Evolutionary conservation across 2,797 vertebrate species (phyloP).

Genomic region (Macropus fuliginosus): DNA sequence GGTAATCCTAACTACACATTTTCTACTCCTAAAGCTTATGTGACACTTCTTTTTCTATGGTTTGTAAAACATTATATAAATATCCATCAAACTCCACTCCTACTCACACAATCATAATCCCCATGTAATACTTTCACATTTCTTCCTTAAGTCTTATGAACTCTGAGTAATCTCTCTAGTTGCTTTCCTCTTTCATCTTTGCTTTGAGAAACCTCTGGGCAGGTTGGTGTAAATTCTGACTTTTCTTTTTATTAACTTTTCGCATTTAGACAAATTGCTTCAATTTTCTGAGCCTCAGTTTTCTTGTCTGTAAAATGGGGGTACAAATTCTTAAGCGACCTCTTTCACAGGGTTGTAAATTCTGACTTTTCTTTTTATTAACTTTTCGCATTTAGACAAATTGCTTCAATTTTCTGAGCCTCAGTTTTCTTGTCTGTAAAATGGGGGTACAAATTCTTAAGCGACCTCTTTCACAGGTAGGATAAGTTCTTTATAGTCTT

Average conservation of each 20-base stretch:
- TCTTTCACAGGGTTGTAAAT: not conserved
- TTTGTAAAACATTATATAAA: not conserved
- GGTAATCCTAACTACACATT: not conserved
- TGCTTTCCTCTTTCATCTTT: not conserved
- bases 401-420: not conserved
- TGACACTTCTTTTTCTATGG: not conserved
- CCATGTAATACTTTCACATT: not conserved
- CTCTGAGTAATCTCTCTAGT: not conserved
- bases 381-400: not conserved
- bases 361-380: not conserved
- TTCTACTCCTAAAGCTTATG: not conserved
- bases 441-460: not conserved
- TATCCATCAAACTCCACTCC: not conserved
- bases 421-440: not conserved
- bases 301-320: not conserved
- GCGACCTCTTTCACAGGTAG: not conserved
- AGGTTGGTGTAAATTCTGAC: not conserved
- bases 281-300: not conserved
- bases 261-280: not conserved
- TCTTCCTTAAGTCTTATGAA: not conserved
- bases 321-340: not conserved
- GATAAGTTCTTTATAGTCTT: not conserved
- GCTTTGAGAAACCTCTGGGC: not conserved
- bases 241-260: not conserved
- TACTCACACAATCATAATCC: not conserved